Evolutionary conservation across 2,113 vertebrate genomes (phyloP).

Genomic region (Cephalopholis sonnerati): DNA sequence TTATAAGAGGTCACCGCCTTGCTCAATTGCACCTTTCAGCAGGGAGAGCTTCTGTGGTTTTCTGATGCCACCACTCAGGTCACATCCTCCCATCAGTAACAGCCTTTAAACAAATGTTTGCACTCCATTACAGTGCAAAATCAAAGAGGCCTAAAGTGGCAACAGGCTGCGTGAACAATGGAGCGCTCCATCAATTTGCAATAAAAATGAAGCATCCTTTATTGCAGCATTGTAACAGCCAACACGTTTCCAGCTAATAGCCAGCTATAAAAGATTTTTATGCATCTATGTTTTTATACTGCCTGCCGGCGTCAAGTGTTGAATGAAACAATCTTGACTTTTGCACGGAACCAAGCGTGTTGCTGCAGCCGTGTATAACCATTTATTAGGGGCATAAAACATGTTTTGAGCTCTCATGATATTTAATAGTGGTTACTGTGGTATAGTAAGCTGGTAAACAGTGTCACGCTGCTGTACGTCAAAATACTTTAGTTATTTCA

Average conservation of each 20-base stretch:
- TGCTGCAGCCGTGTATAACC: conserved; percentile 7
- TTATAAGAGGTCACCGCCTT: background rate
- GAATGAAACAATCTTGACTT: conserved; percentile 49
- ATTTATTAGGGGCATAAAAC: conserved; percentile 65
- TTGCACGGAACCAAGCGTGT: conserved; percentile 43
- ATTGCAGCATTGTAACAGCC: conserved; percentile 31
- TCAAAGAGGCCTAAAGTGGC: conserved; percentile 27
- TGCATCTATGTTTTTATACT: conserved; percentile 54
- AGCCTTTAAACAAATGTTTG: conserved; percentile 22
- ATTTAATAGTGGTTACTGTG: conserved; percentile 54
- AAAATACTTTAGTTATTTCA: background rate
- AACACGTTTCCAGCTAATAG: conserved; percentile 58
- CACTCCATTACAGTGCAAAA: conserved; percentile 30
- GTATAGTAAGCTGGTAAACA: conserved; percentile 31
- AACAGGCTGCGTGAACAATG: conserved; percentile 40
- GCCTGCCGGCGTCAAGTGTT: conserved; percentile 33
- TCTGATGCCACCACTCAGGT: conserved; percentile 5
- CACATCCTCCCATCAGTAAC: background rate
- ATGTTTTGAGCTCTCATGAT: conserved; percentile 52
- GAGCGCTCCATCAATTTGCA: conserved; percentile 39
- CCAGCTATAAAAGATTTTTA: conserved; percentile 60
- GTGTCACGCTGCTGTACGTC: conserved; percentile 13
- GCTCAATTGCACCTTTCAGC: background rate
- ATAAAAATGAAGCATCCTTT: conserved; percentile 53
- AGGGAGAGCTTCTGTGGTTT: conserved; percentile 5